Conservation (phyloP, 1,140 invertebrate species). For the Neelides sp. region DNA sequence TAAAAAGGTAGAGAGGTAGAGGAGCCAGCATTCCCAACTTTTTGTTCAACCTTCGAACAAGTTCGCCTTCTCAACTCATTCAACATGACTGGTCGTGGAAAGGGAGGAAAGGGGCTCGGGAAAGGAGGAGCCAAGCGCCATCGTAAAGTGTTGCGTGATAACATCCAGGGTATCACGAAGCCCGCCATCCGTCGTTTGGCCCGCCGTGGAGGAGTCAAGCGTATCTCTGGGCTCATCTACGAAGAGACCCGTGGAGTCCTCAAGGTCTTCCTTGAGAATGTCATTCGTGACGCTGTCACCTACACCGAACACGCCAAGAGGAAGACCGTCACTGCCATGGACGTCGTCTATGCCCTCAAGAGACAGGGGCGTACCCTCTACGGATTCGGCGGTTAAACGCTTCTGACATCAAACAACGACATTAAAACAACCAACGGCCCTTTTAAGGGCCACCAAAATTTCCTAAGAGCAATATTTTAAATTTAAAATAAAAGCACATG, state of each 20-base stretch:
- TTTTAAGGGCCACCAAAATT: constrained; percentile 8
- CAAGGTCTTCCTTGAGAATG: constrained; percentile 67
- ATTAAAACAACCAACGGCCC: no score
- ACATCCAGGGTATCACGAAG: constrained; percentile 61
- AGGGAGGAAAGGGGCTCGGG: constrained; percentile 39
- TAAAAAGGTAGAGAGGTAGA: no score
- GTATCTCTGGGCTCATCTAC: constrained; percentile 59
- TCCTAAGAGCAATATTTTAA: no score
- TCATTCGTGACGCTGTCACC: constrained; percentile 68
- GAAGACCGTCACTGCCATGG: constrained; percentile 74
- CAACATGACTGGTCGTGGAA: constrained; percentile 36
- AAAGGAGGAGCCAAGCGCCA: constrained; percentile 39
- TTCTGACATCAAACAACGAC: neutral
- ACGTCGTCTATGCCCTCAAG: constrained; percentile 73
- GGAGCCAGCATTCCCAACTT: no score
- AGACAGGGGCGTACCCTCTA: constrained; percentile 58
- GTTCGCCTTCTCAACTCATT: no score
- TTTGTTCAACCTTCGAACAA: no score
- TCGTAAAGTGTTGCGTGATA: constrained; percentile 47
- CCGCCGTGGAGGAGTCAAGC: constrained; percentile 59
- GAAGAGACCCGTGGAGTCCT: constrained; percentile 53
- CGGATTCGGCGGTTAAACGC: constrained; percentile 45
- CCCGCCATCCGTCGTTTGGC: constrained; percentile 52
- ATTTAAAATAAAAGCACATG: no score
- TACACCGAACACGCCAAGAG: constrained; percentile 70